Evolutionary conservation across 1,140 invertebrate genomes (phyloP), one percentile per base, ranked within the genome.

Genomic region (Drosophila punjabiensis): DNA sequence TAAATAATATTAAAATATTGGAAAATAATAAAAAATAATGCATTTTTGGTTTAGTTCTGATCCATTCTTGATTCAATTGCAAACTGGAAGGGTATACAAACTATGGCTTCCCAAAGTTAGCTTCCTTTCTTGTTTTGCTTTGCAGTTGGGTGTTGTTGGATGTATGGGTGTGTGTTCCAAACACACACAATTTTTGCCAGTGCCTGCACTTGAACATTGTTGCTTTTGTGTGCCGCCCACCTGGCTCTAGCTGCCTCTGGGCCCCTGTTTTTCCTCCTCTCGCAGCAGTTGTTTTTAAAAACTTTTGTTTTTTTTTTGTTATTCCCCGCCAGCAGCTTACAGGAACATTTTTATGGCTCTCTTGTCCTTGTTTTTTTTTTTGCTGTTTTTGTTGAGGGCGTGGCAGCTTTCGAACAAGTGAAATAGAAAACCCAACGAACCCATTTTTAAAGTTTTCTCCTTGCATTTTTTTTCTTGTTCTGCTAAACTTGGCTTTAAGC

Each of bases 281-380:
- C 67, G 37, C 32, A 81, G 71, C 79, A 79, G 70, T 87, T 87
- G 79, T 87, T 86, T 85, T 82, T 53, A 52, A 77, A 81, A 83
- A 58, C 69, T 82, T 86, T 65, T 56, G 24, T 41, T 75, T 73
- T 75, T 73, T 67, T 76, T 76, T 59, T 41, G 35, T 30, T 35
- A 14, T 28, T 18, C 18, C 52, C 24, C 18, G 24, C 18, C 30
- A 35, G 18, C 13, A 41, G 35, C 52, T 58, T 43, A 41, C 47
- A 74, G 45, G 62, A 87, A 87, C 79, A 88, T 82, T 90, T 90
- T 90, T 90, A 90, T 82, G 82, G 82, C 86, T 71, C 70, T 75
- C 59, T 67, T 90, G 86, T 90, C 86, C 86, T 90, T 90, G 86
- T 79, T 68, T 78, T 69, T 69, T 10, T 35, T 24, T 24, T 68